Base-by-base conservation (phyloP, 2,113 vertebrate genomes). In the Notarius quadriscutis region DNA sequence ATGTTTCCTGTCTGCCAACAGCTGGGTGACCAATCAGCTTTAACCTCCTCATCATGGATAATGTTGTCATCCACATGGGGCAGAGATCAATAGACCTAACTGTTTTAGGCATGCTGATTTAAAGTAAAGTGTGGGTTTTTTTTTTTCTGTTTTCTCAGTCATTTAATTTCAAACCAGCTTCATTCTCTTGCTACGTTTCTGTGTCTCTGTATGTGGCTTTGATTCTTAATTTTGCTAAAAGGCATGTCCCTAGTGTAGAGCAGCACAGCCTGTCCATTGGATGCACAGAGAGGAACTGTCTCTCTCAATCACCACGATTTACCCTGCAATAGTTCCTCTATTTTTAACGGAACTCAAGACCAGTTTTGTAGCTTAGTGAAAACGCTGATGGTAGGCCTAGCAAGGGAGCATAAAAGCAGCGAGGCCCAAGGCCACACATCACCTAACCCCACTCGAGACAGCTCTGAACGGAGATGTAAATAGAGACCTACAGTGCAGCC, bases 1-100 rank as follows among this genome's bases (percentile, higher is more conserved):
- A 53, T 88, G 87, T 87, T 90, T 88, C 85, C 87, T 88, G 87
- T 88, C 87, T 88, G 85, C 85, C 84, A 88, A 87, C 87, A 87
- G 81, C 78, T 48, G 65, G 57, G 67, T 60, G 74, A 85, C 60
- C 82, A 78, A 69, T 83, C 87, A 85, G 74, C 67, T 69, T 81
- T 86, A 53, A 60, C 50, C 79, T 74, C 18, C 50, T 81, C 82
- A 87, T 75, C 51, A 65, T 75, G 34, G 84, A 86, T 30, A 89
- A 77, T 48, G 55, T 41, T 71, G 58, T 87, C 84, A 67, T 79
- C n/a, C n/a, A 72, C 74, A 84, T 41, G 51, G 60, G 69, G 7
- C 51, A 27, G 48, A 58, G 20, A 82, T 85, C 65, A 82, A 22
- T 60, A 48, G 48, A 83, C 53, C 14, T 7, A 67, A 71, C 81